Base-by-base conservation (phyloP, 2,888 invertebrate genomes). In the Agonopterix subpropinquella region DNA sequence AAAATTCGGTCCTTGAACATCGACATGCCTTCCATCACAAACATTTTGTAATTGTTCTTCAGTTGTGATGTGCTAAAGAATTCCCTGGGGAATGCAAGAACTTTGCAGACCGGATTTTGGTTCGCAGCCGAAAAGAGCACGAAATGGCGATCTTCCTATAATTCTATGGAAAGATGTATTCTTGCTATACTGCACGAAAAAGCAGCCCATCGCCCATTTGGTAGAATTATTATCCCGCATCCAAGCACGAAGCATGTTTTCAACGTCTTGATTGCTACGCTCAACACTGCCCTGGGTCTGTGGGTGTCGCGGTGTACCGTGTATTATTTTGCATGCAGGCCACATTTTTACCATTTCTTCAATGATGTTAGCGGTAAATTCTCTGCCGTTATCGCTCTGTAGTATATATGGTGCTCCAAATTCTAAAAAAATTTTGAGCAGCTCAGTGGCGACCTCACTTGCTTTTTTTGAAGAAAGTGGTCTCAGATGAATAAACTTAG, bases 401-500 rank as follows among this genome's bases (percentile, higher is more conserved):
- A 48, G 11, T 8, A 44, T 44, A n/a, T 44, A n/a, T 3, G 43
- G 43, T 15, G 43, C 36, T n/a, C 46, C 44, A 28, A 43, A 36
- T 4, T 28, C 15, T 42, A 51, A 49, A n/a, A 39, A 35, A 11
- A 50, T 59, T 48, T 9, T 61, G 61, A 56, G 62, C 64, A 50
- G 43, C 45, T 64, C 55, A 42, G 43, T 44, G 5, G 61, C 59
- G 28, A 69, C 59, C 53, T 64, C 62, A 8, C 43, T 44, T 36
- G 61, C 64, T 36, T 52, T 42, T 50, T 57, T 51, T 2, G 51
- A n/a, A 55, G 56, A 53, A 15, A 67, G 49, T 10, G 63, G 64
- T n/a, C 57, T 39, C 11, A 64, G 53, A 49, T 51, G 51, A 7
- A 56, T 18, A 61, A 68, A 75, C 61, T 75, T 77, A 35, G 70